A percentile compares a stretch with the other conserved stretches of the same genome.
Conservation (phyloP, 2,113 vertebrate species). For the Ageneiosus marmoratus region DNA sequence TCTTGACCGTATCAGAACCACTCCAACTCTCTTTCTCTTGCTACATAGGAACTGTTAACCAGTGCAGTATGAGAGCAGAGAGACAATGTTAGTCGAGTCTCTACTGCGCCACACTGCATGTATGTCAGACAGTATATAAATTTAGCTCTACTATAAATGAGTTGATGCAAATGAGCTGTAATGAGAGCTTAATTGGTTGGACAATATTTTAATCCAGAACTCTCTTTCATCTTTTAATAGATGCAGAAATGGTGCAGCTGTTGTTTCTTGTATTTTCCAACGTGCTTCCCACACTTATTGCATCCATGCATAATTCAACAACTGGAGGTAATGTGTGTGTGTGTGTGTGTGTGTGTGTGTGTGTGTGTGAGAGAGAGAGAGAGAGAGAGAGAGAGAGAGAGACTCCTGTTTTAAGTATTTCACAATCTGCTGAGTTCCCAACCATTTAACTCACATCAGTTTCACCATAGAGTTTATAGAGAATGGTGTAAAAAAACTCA, state of each 20-base stretch:
- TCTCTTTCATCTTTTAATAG: conserved; percentile 57
- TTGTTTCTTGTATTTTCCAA: conserved; percentile 66
- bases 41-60: neutral
- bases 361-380: conserved; percentile 27
- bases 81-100: neutral
- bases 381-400: conserved; percentile 49
- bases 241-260: conserved; percentile 69
- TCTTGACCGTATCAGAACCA: neutral
- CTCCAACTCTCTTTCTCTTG: neutral
- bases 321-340: conserved; percentile 71
- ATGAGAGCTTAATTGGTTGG: conserved; percentile 9
- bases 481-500: neutral
- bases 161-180: neutral
- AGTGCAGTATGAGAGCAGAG: neutral
- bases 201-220: conserved; percentile 44
- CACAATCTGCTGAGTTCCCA: neutral
- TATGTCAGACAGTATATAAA: neutral
- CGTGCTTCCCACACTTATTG: conserved; percentile 68
- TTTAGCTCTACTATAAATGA: neutral
- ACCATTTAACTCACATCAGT: neutral
- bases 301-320: conserved; percentile 76
- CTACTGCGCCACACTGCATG: neutral
- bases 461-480: neutral
- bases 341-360: conserved; percentile 40
- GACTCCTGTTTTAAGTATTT: neutral